These are phyloP conservation scores for Actinia equina DNA, from an alignment of 64 coral and sea anemone genomes.

Conservation along the genomic window DNA sequence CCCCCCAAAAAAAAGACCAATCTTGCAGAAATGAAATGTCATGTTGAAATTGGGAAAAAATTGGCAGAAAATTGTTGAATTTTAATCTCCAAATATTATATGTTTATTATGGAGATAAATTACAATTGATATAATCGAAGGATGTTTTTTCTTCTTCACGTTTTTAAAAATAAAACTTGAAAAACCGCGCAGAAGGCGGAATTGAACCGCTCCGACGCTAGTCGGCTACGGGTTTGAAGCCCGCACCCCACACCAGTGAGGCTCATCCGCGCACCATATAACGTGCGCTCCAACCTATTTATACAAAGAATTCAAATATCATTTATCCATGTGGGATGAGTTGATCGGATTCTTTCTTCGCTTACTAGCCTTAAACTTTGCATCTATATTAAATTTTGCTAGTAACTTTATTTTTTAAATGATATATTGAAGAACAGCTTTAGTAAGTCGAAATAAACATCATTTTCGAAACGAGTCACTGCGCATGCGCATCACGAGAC, in stretches of 20 bases:
- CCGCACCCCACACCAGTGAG: slow-evolving; percentile 97
- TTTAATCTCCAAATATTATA: too few relatives aligned
- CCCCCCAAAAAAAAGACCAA: too few relatives aligned
- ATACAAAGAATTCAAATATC: background rate
- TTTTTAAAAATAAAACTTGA: too few relatives aligned
- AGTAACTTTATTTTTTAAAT: background rate
- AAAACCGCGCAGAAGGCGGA: slow-evolving; percentile 84
- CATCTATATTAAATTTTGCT: background rate
- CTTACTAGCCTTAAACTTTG: too few relatives aligned
- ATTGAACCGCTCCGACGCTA: slow-evolving; percentile 96
- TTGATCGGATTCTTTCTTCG: too few relatives aligned
- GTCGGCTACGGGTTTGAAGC: slow-evolving; percentile 99
- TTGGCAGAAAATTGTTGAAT: too few relatives aligned
- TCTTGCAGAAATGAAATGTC: too few relatives aligned
- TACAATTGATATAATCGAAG: too few relatives aligned
- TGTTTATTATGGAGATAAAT: too few relatives aligned
- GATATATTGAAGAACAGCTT: background rate
- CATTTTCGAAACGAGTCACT: background rate
- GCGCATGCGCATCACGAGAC: background rate
- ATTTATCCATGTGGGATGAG: background rate
- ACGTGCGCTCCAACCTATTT: background rate
- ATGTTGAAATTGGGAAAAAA: too few relatives aligned
- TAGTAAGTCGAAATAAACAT: background rate
- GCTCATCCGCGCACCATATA: slow-evolving; percentile 72
- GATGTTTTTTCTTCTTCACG: too few relatives aligned